phyloP scores from a whole-genome alignment of 2,888 invertebrate species.

The Octonoba sinensis region DNA sequence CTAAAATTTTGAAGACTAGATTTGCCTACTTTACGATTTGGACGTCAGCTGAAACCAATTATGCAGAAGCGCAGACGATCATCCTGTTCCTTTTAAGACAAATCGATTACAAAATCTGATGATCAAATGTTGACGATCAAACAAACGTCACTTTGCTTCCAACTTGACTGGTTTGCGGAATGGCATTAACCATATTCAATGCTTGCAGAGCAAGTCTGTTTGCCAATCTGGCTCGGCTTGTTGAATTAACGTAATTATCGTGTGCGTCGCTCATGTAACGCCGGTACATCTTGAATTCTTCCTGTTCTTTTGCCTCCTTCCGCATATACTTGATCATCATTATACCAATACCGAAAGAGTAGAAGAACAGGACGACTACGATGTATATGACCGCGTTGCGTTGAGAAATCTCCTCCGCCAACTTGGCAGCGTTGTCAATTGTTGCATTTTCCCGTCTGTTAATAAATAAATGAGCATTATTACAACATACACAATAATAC shows the following conservation, averaged over 20 bases:
- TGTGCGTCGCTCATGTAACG: constrained; percentile 68
- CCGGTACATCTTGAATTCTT: constrained; percentile 70
- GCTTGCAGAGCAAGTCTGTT: constrained; percentile 68
- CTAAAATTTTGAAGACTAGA: too few relatives aligned
- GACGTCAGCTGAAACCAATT: too few relatives aligned
- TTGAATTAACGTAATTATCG: constrained; percentile 59
- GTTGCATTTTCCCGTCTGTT: constrained; percentile 23
- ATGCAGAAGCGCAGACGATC: too few relatives aligned
- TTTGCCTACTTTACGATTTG: too few relatives aligned
- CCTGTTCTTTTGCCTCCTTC: constrained; percentile 68
- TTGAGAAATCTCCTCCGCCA: constrained; percentile 54
- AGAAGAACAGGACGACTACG: constrained; percentile 68
- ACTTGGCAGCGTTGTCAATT: constrained; percentile 11
- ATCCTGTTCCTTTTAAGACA: too few relatives aligned
- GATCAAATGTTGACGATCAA: constrained; percentile 11
- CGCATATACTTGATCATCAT: constrained; percentile 68
- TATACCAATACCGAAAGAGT: constrained; percentile 68
- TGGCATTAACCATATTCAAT: constrained; percentile 68
- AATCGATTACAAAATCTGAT: too few relatives aligned
- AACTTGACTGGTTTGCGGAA: constrained; percentile 65
- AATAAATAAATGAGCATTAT: background rate
- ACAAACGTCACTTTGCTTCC: constrained; percentile 67
- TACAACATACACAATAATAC: background rate
- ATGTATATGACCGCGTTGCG: constrained; percentile 69
- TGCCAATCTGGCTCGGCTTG: constrained; percentile 65